These are phyloP conservation scores for Lepilemur ruficaudatus DNA, from an alignment of 2,797 vertebrate genomes.

Conservation along the genomic window DNA sequence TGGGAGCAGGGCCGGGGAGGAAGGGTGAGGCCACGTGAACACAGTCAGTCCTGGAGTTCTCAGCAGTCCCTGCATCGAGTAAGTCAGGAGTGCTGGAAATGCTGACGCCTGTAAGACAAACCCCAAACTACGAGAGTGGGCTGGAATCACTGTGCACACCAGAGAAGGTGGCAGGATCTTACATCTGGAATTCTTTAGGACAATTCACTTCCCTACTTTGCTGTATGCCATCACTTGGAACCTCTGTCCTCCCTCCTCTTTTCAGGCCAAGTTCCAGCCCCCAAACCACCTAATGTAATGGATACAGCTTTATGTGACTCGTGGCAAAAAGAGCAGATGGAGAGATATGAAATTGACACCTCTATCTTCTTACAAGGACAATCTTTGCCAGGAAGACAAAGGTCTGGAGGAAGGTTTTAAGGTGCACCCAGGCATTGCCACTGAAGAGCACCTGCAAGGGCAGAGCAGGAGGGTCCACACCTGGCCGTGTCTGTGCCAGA, in stretches of 20 bases:
- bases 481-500: slow-evolving; percentile 62
- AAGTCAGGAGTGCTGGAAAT: background rate
- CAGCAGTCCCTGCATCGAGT: background rate
- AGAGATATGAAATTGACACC: slow-evolving; percentile 59
- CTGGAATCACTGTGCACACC: slow-evolving; percentile 26
- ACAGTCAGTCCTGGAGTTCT: background rate
- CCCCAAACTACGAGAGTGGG: slow-evolving; percentile 14
- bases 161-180: slow-evolving; percentile 66
- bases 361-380: slow-evolving; percentile 9
- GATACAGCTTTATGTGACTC: slow-evolving; percentile 49
- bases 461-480: slow-evolving; percentile 53
- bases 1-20: background rate
- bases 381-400: slow-evolving; percentile 74
- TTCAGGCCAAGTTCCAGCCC: slow-evolving; percentile 68
- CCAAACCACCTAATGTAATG: background rate
- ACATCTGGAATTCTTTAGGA: slow-evolving; percentile 71
- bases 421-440: slow-evolving; percentile 59
- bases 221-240: slow-evolving; percentile 65
- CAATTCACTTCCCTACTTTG: slow-evolving; percentile 63
- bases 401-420: slow-evolving; percentile 69
- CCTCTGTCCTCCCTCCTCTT: background rate
- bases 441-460: slow-evolving; percentile 52
- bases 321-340: slow-evolving; percentile 67
- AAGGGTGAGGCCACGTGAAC: background rate
- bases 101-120: slow-evolving; percentile 24